phyloP scores from a whole-genome alignment of 64 coral and sea anemone genomes.

The Montipora foliosa region DNA sequence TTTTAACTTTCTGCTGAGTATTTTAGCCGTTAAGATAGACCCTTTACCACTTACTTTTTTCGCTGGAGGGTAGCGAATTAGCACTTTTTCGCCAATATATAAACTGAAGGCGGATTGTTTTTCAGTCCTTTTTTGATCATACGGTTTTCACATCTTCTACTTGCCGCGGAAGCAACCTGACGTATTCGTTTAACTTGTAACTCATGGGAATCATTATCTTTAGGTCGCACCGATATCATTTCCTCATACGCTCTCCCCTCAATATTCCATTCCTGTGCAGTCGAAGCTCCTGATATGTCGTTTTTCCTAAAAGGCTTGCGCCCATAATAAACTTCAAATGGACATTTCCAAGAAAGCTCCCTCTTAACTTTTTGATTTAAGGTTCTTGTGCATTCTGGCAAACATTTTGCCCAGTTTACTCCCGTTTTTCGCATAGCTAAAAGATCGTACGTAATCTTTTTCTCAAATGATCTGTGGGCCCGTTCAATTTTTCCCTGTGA shows the following conservation, averaged over 20 bases:
- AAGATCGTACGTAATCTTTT: slow-evolving; percentile 19
- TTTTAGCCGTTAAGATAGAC: slow-evolving; percentile 13
- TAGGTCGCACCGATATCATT: no score
- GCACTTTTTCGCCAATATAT: slow-evolving; percentile 11
- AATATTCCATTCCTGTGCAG: no score
- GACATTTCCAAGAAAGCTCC: no score
- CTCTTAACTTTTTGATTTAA: slow-evolving; percentile 17
- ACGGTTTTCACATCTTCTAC: background rate
- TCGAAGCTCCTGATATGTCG: no score
- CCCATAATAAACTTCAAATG: no score
- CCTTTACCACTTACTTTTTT: background rate
- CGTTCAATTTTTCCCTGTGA: slow-evolving; percentile 41
- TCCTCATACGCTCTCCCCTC: background rate
- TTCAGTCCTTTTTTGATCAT: no score
- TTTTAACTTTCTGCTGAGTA: background rate
- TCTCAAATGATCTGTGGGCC: slow-evolving; percentile 11
- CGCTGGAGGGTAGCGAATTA: background rate
- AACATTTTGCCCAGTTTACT: slow-evolving; percentile 52
- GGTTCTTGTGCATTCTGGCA: slow-evolving; percentile 5
- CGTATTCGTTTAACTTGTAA: no score
- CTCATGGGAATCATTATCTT: no score
- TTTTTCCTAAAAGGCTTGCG: no score
- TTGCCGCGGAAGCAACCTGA: no score
- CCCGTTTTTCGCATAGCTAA: slow-evolving; percentile 5
- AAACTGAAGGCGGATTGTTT: no score